These are phyloP conservation scores for Caenorhabditis japonica DNA, from an alignment of 2,888 invertebrate genomes.

Conservation along the genomic window DNA sequence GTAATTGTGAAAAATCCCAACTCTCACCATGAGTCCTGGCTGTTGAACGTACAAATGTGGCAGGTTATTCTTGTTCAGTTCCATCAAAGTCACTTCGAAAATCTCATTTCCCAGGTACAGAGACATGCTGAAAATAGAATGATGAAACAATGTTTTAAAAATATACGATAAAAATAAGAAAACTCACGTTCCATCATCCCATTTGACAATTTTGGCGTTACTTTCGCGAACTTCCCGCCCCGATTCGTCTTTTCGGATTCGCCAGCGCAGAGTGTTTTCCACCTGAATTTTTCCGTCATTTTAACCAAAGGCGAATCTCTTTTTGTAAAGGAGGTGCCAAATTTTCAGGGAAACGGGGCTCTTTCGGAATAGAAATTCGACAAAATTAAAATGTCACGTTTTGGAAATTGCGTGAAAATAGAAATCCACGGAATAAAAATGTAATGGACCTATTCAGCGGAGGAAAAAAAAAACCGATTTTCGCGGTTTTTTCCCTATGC, in stretches of 20 bases:
- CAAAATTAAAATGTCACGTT: no score
- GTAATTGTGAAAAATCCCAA: conserved; percentile 3
- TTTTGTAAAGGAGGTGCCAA: no score
- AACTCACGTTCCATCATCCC: conserved; percentile 89
- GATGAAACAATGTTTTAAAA: conserved; percentile 1
- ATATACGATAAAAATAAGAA: neutral
- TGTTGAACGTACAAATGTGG: conserved; percentile 46
- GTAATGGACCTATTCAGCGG: no score
- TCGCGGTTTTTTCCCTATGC: no score
- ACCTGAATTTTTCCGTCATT: no score
- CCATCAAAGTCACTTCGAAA: conserved; percentile 92
- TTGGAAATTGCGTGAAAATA: no score
- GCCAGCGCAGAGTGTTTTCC: conserved; percentile 97
- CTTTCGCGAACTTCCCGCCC: conserved; percentile 87
- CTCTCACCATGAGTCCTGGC: conserved; percentile 23
- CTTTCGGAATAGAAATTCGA: no score
- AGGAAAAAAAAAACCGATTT: no score
- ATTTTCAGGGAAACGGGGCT: no score
- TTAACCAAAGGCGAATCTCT: no score
- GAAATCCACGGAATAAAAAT: no score
- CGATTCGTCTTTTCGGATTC: conserved; percentile 80
- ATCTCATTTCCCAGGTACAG: conserved; percentile 96
- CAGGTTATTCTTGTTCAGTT: conserved; percentile 87
- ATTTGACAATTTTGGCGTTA: conserved; percentile 93
- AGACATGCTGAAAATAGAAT: conserved; percentile 84